A percentile compares a stretch with the other conserved stretches of the same genome.
Conservation (phyloP, 2,113 vertebrate species). For the Rhinichthys klamathensis region DNA sequence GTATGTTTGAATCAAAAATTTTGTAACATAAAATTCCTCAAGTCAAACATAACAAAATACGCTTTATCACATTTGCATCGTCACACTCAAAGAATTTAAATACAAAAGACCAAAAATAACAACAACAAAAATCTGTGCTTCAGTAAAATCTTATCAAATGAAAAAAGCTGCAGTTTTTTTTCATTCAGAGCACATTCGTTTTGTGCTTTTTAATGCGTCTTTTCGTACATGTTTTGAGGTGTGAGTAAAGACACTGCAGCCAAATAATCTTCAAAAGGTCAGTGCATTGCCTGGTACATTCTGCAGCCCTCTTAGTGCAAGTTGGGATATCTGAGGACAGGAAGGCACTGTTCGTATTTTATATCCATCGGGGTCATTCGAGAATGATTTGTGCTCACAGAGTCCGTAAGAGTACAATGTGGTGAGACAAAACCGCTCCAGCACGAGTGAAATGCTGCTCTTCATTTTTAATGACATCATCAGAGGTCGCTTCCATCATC, state of each 20-base stretch:
- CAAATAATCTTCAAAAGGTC: slow-evolving; percentile 47
- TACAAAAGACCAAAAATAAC: slow-evolving; percentile 52
- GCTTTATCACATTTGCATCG: slow-evolving; percentile 55
- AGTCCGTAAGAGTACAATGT: slow-evolving; percentile 32
- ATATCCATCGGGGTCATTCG: slow-evolving; percentile 23
- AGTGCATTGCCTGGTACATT: slow-evolving; percentile 57
- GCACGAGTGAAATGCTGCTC: slow-evolving; percentile 46
- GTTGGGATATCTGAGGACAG: slow-evolving; percentile 44
- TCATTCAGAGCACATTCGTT: slow-evolving; percentile 44
- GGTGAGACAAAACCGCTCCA: slow-evolving; percentile 45
- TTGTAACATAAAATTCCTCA: slow-evolving; percentile 37
- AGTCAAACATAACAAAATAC: slow-evolving; percentile 53
- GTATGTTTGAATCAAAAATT: slow-evolving; percentile 36
- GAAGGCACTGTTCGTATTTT: slow-evolving; percentile 57
- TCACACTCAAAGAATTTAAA: slow-evolving; percentile 58
- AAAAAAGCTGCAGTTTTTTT: slow-evolving; percentile 50
- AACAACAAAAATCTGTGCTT: slow-evolving; percentile 56
- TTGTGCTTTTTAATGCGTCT: slow-evolving; percentile 35
- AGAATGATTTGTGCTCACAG: slow-evolving; percentile 48
- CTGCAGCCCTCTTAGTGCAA: slow-evolving; percentile 55
- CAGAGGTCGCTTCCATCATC: slow-evolving; percentile 82
- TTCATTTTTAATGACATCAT: slow-evolving; percentile 37
- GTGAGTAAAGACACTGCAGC: slow-evolving; percentile 48
- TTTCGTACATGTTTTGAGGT: slow-evolving; percentile 1
- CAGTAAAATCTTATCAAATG: slow-evolving; percentile 44